These are phyloP conservation scores for Pedetes capensis DNA, from an alignment of 2,113 vertebrate genomes.

Conservation along the genomic window DNA sequence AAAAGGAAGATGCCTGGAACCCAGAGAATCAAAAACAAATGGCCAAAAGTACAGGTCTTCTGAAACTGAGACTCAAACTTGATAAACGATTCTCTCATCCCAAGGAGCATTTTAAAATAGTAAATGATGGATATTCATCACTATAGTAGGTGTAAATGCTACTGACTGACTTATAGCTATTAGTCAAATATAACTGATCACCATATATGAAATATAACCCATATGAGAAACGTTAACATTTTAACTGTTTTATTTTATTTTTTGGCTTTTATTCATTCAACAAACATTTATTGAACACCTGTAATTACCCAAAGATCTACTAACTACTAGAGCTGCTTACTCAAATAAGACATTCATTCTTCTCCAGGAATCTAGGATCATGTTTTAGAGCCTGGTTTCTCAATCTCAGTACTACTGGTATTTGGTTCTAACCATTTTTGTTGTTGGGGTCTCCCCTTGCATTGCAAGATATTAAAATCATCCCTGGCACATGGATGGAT, in stretches of 20 bases:
- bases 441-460: not conserved
- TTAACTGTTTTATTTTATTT: slow-evolving; percentile 36
- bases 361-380: not conserved
- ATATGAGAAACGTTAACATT: slow-evolving; percentile 18
- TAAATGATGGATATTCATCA: not conserved
- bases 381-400: not conserved
- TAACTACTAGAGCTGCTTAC: not conserved
- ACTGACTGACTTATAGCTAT: not conserved
- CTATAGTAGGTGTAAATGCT: not conserved
- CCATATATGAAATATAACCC: not conserved
- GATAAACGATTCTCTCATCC: not conserved
- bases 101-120: slow-evolving; percentile 6
- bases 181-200: not conserved
- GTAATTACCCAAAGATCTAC: not conserved
- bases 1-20: not conserved
- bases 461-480: not conserved
- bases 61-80: not conserved
- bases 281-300: not conserved
- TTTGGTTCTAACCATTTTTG: not conserved
- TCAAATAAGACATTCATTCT: not conserved
- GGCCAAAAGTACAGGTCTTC: not conserved
- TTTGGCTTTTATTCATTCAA: not conserved
- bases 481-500: not conserved
- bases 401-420: not conserved
- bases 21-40: not conserved